Evolutionary conservation across 2,113 vertebrate genomes (phyloP).

Genomic region (Siniperca knerii): DNA sequence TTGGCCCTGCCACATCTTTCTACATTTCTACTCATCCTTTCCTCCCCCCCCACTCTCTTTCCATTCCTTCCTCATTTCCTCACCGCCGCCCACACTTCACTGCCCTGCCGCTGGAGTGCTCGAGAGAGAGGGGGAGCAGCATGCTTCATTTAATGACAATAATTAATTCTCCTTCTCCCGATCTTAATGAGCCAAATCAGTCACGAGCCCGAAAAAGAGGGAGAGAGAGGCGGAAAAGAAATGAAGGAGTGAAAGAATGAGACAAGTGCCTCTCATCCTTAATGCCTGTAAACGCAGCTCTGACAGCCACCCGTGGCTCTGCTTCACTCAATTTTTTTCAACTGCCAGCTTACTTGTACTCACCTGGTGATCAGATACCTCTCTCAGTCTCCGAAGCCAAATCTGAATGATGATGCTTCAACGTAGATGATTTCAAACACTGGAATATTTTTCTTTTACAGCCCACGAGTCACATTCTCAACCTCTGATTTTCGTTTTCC

Average conservation of each 20-base stretch:
- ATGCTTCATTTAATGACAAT: constrained; percentile 83
- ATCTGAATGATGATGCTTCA: constrained; percentile 21
- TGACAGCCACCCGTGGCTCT: constrained; percentile 54
- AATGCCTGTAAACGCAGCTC: constrained; percentile 64
- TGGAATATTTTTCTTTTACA: neutral
- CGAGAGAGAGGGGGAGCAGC: constrained; percentile 32
- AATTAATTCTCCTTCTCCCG: constrained; percentile 81
- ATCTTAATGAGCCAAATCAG: constrained; percentile 84
- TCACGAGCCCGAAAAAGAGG: constrained; percentile 59
- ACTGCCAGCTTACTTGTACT: constrained; percentile 31
- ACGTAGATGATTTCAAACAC: neutral
- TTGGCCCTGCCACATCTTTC: constrained; percentile 16
- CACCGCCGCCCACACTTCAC: constrained; percentile 70
- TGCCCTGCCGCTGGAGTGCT: constrained; percentile 60
- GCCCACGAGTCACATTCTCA: neutral
- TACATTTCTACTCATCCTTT: neutral
- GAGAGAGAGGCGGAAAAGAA: neutral
- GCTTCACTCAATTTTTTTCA: constrained; percentile 41
- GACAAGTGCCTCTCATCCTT: constrained; percentile 68
- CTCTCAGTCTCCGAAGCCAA: constrained; percentile 7
- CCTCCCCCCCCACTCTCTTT: constrained; percentile 16
- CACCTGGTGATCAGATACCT: constrained; percentile 46
- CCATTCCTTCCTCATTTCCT: constrained; percentile 42
- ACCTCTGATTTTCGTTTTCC: constrained; percentile 15
- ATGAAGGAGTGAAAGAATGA: constrained; percentile 46